Base-by-base conservation (phyloP, 2,113 vertebrate genomes). In the Australoheros scitulus region DNA sequence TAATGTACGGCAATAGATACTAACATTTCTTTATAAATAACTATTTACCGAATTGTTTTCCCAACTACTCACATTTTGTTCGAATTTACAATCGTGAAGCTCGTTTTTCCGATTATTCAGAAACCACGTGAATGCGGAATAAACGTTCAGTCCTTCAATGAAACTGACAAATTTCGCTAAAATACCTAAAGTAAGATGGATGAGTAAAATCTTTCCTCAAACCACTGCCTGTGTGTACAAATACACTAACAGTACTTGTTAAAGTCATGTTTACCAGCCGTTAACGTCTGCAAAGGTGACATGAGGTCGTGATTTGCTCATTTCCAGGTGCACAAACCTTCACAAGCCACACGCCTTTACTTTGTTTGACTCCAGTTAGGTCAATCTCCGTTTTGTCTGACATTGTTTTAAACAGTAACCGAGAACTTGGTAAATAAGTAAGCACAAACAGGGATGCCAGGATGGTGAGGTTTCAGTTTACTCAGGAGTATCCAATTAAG, bases 301-400 rank as follows among this genome's bases (percentile, higher is more conserved):
- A 20, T 55, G 0, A 77, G 6, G 0, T 24, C 29, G 11, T n/a
- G 7, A 36, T 76, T 55, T 32, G 14, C 43, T 34, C 1, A 26
- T n/a, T 4, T 76, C 3, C 15, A 55, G 10, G 7, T 32, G 17
- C 65, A 94, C 93, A 70, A 84, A 94, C 94, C 92, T 94, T 94
- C 3, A 95, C 94, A 1, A 93, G 92, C 94, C 94, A 94, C 29
- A 94, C 76, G 64, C 88, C 87, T 80, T 89, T 47, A 41, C 77
- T 94, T 50, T 94, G 78, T 80, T 96, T 97, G 72, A 96, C 96
- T 74, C 97, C 97, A 0, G 93, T 96, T 24, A 99, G 92, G 78
- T 98, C 96, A 6, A 98, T 90, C 43, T 97, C 97, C 43, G 93
- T 93, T 77, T 75, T 93, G 0, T 95, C 95, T 7, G 96, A 94